Evolutionary conservation across 1,140 invertebrate genomes (phyloP), one percentile per base, ranked within the genome.

Genomic region (Scaptomyza graminum): DNA sequence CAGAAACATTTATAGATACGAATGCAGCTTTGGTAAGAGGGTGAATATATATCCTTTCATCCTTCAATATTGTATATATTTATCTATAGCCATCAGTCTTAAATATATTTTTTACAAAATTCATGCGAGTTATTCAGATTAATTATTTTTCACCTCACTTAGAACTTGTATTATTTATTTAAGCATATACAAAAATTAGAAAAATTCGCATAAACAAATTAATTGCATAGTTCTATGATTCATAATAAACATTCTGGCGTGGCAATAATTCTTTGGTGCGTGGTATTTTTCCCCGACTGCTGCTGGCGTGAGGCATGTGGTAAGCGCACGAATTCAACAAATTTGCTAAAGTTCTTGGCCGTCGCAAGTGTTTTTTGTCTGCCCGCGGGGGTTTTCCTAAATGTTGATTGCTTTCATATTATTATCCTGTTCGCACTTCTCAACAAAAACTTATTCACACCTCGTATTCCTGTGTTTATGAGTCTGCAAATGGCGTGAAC

Each of bases 401-500:
- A 55, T 34, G 12, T 52, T 67, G 55, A 12, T 22, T 12, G 11
- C 4, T 18, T 47, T 12, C 8, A 3, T 47, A 16, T 9, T 1
- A 12, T 47, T 15, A 11, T 34, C 13, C 13, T 5, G 22, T 50
- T n/a, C 18, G 16, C 5, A 51, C 4, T 13, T 22, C 8, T 51
- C 11, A 12, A 52, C 8, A 34, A 52, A n/a, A 6, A 12, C 12
- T 56, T 25, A 28, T 22, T 2, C 62, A 39, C 44, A 37, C 46
- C 68, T 65, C 54, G 52, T 43, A 18, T 55, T 51, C 54, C 28
- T 67, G 56, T 55, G 39, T 46, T 67, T 61, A 75, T 67, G 63
- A 60, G 76, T 59, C 72, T 88, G 84, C 84, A 78, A 88, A 72
- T 88, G 84, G 83, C 79, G 76, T 88, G 84, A 88, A 89, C 73